A percentile compares a stretch with the other conserved stretches of the same genome.
Conservation (phyloP, 2,113 vertebrate species). For the Chlorodrepanis virens region DNA sequence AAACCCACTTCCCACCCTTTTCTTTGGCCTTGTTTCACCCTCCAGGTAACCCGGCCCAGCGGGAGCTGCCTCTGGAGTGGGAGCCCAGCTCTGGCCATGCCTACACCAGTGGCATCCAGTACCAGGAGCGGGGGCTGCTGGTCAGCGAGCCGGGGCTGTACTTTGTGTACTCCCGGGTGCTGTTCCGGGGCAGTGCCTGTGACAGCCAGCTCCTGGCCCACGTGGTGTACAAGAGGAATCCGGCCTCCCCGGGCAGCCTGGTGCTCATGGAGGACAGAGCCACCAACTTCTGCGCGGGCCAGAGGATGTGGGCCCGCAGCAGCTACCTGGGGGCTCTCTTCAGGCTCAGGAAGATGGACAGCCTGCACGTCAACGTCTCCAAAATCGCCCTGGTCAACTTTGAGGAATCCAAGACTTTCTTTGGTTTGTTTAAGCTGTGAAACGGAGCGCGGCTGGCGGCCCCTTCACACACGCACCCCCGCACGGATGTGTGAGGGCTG, state of each 20-base stretch:
- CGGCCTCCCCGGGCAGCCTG: not conserved
- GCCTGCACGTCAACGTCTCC: constrained; percentile 74
- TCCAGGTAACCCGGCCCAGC: constrained; percentile 61
- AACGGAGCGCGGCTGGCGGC: not conserved
- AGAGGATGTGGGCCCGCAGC: constrained; percentile 66
- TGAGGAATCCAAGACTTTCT: constrained; percentile 78
- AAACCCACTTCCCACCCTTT: not conserved
- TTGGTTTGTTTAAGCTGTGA: constrained; percentile 78
- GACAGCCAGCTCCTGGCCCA: constrained; percentile 64
- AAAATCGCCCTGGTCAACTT: constrained; percentile 62
- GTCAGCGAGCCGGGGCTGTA: constrained; percentile 82
- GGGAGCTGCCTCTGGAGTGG: constrained; percentile 76
- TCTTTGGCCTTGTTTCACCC: not conserved
- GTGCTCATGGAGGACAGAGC: constrained; percentile 75
- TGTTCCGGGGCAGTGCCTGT: constrained; percentile 75
- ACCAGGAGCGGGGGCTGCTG: constrained; percentile 74
- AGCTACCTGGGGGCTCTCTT: constrained; percentile 77
- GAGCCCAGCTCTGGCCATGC: constrained; percentile 68
- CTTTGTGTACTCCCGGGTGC: constrained; percentile 84
- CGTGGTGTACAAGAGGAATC: constrained; percentile 71
- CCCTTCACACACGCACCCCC: rapidly evolving
- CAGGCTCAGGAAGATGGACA: constrained; percentile 68
- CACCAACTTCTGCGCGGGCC: constrained; percentile 49
- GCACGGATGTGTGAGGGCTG: rapidly evolving
- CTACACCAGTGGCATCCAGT: constrained; percentile 75